Conservation (phyloP, 2,113 vertebrate genomes). For the Empidonax alnorum region DNA sequence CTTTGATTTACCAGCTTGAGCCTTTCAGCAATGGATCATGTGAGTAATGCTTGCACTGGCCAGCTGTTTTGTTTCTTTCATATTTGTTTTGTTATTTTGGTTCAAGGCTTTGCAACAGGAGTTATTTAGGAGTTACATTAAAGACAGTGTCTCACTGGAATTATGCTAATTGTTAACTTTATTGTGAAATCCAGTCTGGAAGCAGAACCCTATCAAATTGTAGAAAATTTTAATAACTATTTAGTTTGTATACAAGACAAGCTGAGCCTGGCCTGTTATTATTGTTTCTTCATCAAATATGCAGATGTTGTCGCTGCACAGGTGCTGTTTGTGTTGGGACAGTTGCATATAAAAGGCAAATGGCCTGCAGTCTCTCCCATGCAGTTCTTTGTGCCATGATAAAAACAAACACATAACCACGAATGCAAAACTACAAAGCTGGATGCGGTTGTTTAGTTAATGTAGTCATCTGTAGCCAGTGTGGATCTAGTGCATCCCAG, state of each 20-base stretch:
- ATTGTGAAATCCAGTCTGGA: background rate
- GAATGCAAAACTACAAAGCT: background rate
- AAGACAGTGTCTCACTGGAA: background rate
- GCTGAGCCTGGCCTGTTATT: background rate
- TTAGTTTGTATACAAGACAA: background rate
- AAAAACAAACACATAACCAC: background rate
- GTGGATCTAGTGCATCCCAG: background rate
- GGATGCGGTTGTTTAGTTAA: background rate
- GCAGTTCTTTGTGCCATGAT: background rate
- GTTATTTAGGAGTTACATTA: background rate
- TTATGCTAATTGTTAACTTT: background rate
- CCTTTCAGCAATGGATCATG: constrained; percentile 39
- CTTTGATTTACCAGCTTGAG: background rate
- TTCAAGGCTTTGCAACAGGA: background rate
- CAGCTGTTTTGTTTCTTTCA: background rate
- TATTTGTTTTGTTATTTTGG: background rate
- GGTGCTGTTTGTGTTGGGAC: background rate
- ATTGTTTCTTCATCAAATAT: background rate
- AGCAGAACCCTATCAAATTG: background rate
- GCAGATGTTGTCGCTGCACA: background rate
- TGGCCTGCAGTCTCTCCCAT: background rate
- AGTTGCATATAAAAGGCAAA: background rate
- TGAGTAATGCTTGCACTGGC: constrained; percentile 33
- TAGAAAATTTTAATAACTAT: background rate
- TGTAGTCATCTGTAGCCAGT: rapidly evolving